phyloP scores from a whole-genome alignment of 2,113 vertebrate species.

The Dolichotis patagonum region DNA sequence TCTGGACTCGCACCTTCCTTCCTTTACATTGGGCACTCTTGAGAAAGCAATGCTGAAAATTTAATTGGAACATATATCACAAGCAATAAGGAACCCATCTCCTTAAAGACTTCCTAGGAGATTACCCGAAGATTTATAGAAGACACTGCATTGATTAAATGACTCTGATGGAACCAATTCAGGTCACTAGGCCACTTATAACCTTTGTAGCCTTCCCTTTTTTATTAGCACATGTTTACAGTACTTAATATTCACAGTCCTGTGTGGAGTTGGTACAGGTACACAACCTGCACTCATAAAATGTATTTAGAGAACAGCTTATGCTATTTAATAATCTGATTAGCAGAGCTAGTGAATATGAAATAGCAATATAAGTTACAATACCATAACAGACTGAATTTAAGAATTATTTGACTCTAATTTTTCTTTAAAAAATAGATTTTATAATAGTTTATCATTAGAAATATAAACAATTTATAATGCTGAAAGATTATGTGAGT shows the following conservation, averaged over 20 bases:
- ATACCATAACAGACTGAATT: neutral
- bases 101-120: constrained; percentile 8
- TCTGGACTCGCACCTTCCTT: neutral
- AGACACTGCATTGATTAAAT: constrained; percentile 39
- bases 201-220: neutral
- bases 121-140: constrained; percentile 43
- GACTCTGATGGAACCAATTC: constrained; percentile 4
- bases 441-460: neutral
- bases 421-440: constrained; percentile 9
- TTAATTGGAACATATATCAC: constrained; percentile 56
- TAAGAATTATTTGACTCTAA: neutral
- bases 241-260: neutral
- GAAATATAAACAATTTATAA: constrained; percentile 30
- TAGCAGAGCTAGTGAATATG: neutral
- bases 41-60: neutral
- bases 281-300: neutral
- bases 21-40: neutral
- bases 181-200: neutral
- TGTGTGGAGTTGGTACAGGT: neutral
- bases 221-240: neutral
- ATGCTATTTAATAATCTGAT: constrained; percentile 19
- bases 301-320: neutral
- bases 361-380: constrained; percentile 6
- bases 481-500: neutral
- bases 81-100: constrained; percentile 20